phyloP scores from a whole-genome alignment of 1,140 invertebrate genomes.

The Zophobas morio region DNA sequence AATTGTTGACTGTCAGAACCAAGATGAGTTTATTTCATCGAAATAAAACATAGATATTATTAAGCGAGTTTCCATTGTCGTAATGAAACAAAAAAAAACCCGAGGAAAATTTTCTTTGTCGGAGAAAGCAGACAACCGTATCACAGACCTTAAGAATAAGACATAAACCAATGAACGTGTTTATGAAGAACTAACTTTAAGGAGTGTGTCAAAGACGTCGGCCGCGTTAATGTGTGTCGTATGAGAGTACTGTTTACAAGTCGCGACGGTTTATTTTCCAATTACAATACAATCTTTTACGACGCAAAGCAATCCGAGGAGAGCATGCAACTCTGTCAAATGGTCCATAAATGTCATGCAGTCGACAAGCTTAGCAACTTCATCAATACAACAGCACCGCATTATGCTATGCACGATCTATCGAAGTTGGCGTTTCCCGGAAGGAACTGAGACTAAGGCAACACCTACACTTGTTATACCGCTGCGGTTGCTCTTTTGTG shows the following conservation, averaged over 20 bases:
- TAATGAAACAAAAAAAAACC: too few relatives aligned
- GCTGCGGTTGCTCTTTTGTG: neutral
- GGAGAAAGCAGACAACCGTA: too few relatives aligned
- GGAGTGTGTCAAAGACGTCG: neutral
- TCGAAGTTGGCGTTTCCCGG: constrained; percentile 35
- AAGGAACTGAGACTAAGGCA: constrained; percentile 15
- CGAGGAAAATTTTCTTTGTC: too few relatives aligned
- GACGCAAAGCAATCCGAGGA: constrained; percentile 14
- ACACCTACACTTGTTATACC: constrained; percentile 23
- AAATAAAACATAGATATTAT: too few relatives aligned
- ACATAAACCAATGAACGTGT: constrained; percentile 15
- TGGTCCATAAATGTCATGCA: constrained; percentile 35
- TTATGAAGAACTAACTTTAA: constrained; percentile 31
- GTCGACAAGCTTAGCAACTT: constrained; percentile 29
- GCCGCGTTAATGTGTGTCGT: constrained; percentile 35
- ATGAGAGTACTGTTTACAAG: constrained; percentile 23
- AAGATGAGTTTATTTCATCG: too few relatives aligned
- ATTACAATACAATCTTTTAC: constrained; percentile 39
- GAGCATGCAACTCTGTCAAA: constrained; percentile 33
- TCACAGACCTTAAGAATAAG: neutral
- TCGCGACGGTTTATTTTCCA: constrained; percentile 26
- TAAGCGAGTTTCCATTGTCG: too few relatives aligned
- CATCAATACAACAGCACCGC: constrained; percentile 15
- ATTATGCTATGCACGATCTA: constrained; percentile 33
- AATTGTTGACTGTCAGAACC: too few relatives aligned